Evolutionary conservation across 1,140 invertebrate genomes (phyloP), one percentile per base, ranked within the genome.

Genomic region (Drosophila ercepeae): DNA sequence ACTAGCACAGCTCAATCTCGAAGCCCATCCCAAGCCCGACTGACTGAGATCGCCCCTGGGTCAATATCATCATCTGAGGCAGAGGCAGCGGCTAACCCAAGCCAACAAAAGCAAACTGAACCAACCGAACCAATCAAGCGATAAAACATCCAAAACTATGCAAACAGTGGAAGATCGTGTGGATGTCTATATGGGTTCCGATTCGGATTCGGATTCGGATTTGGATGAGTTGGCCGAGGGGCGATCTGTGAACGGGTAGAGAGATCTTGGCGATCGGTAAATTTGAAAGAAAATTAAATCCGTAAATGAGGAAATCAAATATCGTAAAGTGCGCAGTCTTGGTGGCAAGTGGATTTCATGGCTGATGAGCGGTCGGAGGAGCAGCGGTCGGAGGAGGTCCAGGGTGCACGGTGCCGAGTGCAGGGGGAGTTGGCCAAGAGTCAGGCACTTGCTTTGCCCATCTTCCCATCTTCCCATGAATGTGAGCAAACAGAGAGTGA

Each of bases 201-300:
- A 57, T 49, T 42, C 32, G 75, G 61, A 78, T 71, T 39, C 36
- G 36, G 45, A 67, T 65, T 67, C 57, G 29, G 70, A 63, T 60
- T 48, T 27, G 75, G 61, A 78, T 72, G 75, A 75, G 19, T 32
- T 55, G 29, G 74, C 58, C 75, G 52, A 21, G 49, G 63, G 69
- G 27, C 52, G 57, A 65, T 67, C 63, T 44, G 60, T 42, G 73
- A 86, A 86, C 60, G 81, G 79, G 78, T 75, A 67, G 60, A 65
- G 60, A 57, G 69, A 64, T 55, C 58, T 72, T 41, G 68, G 39
- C 75, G 61, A 86, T 86, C 81, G 81, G 81, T 88, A 67, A 82
- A 88, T 88, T 88, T 88, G 74, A 88, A 88, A 88, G 82, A 81
- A 88, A 88, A 88, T 88, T 88, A 88, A 88, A 88, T 88, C 82